Evolutionary conservation across 2,113 vertebrate species (phyloP).

Genomic region (Nycticorax nycticorax): DNA sequence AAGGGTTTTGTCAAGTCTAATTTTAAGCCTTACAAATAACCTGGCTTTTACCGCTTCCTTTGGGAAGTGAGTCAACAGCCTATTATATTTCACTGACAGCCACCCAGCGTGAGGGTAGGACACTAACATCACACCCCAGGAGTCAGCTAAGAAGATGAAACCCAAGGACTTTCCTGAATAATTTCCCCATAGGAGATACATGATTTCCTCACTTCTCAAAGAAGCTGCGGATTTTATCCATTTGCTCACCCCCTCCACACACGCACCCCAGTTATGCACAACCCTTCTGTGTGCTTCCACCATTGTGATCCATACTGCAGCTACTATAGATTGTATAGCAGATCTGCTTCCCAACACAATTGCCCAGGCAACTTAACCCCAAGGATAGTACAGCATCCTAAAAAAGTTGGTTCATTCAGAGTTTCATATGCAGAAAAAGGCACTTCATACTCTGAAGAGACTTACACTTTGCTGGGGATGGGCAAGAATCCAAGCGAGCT

Average conservation of each 20-base stretch:
- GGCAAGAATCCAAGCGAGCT: neutral
- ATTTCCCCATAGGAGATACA: neutral
- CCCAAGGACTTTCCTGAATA: neutral
- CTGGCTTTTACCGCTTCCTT: constrained; percentile 13
- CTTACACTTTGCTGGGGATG: neutral
- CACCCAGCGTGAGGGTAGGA: neutral
- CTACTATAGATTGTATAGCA: neutral
- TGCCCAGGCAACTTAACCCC: neutral
- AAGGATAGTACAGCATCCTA: neutral
- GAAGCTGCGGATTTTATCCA: neutral
- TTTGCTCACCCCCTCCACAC: neutral
- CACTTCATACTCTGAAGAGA: neutral
- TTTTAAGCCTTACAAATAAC: constrained; percentile 41
- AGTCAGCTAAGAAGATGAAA: neutral
- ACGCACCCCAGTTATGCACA: fast-evolving
- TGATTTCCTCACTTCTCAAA: neutral
- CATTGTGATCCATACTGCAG: fast-evolving
- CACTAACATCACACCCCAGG: neutral
- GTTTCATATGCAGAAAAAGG: neutral
- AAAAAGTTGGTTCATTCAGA: neutral
- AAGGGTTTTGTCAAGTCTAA: constrained; percentile 32
- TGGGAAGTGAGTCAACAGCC: neutral
- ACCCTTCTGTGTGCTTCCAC: neutral
- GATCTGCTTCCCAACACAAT: neutral
- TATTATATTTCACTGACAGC: neutral